phyloP scores from a whole-genome alignment of 2,113 vertebrate genomes.

The Gnathonemus echidnorhynchus region DNA sequence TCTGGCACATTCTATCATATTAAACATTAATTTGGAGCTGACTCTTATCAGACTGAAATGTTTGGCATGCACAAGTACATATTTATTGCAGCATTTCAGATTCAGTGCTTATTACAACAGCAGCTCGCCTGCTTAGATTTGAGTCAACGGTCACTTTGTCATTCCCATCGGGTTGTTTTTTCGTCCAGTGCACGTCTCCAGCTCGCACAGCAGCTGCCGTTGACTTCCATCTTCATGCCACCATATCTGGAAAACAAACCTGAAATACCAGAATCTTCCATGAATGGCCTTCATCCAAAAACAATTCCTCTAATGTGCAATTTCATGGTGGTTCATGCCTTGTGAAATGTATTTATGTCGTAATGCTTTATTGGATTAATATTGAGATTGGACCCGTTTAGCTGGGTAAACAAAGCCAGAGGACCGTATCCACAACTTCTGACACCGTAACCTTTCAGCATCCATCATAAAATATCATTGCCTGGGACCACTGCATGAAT shows the following conservation, averaged over 20 bases:
- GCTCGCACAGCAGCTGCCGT: not conserved
- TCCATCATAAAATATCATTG: slow-evolving; percentile 31
- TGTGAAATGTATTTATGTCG: slow-evolving; percentile 41
- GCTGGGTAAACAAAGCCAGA: slow-evolving; percentile 33
- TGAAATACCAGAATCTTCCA: not conserved
- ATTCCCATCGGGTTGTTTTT: not conserved
- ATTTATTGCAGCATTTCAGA: not conserved
- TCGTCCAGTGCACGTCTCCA: not conserved
- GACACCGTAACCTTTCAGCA: slow-evolving; percentile 31
- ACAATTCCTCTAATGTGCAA: not conserved
- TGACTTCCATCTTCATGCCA: not conserved
- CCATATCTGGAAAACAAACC: not conserved
- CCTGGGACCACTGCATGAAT: not conserved
- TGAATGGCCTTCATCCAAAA: not conserved
- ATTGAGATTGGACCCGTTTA: slow-evolving; percentile 36
- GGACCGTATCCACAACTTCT: slow-evolving; percentile 33
- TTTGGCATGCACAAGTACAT: not conserved
- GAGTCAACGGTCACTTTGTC: not conserved
- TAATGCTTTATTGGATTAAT: slow-evolving; percentile 41
- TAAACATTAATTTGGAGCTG: not conserved
- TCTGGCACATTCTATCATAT: not conserved
- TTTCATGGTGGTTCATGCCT: slow-evolving; percentile 30
- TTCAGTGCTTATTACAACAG: not conserved
- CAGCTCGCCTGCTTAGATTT: not conserved
- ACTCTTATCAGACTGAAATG: not conserved